Conservation (phyloP, 2,797 vertebrate species). For the Telmatherina bonti region DNA sequence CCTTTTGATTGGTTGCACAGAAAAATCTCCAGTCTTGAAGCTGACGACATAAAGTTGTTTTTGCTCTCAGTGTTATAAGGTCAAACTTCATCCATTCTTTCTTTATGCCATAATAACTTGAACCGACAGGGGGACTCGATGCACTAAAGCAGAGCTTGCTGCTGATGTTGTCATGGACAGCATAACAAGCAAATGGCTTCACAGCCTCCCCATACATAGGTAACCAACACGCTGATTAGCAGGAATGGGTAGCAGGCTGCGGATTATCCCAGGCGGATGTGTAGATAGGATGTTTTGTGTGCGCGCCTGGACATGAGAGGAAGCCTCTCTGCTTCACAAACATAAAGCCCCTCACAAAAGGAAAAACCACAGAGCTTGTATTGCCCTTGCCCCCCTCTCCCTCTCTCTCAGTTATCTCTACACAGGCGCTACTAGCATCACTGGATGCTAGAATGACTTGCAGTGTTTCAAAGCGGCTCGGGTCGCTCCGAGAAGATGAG, state of each 20-base stretch:
- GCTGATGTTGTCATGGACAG: slow-evolving; percentile 43
- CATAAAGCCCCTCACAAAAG: slow-evolving; percentile 14
- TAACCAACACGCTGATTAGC: slow-evolving; percentile 51
- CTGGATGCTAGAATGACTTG: slow-evolving; percentile 76
- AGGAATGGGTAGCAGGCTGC: slow-evolving; percentile 34
- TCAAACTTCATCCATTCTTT: slow-evolving; percentile 23
- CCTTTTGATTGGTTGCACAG: not conserved
- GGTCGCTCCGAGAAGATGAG: slow-evolving; percentile 15
- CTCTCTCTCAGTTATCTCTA: slow-evolving; percentile 51
- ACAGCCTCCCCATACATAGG: slow-evolving; percentile 8
- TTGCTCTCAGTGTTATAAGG: slow-evolving; percentile 2
- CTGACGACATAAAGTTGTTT: slow-evolving; percentile 18
- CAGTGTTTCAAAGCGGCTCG: slow-evolving; percentile 52
- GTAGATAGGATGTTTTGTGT: slow-evolving; percentile 20
- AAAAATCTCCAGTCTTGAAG: not conserved
- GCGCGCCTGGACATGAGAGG: slow-evolving; percentile 19
- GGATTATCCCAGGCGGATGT: slow-evolving; percentile 62
- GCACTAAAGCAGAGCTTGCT: slow-evolving; percentile 32
- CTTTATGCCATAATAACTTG: slow-evolving; percentile 16
- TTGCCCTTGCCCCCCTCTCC: slow-evolving; percentile 17
- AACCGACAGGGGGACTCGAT: slow-evolving; percentile 51
- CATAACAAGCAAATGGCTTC: slow-evolving; percentile 33
- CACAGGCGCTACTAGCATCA: slow-evolving; percentile 49
- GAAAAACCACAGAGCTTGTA: slow-evolving; percentile 14
- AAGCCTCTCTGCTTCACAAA: slow-evolving; percentile 31